Base-by-base conservation (phyloP, 2,113 vertebrate species). In the Lophochroa leadbeateri region DNA sequence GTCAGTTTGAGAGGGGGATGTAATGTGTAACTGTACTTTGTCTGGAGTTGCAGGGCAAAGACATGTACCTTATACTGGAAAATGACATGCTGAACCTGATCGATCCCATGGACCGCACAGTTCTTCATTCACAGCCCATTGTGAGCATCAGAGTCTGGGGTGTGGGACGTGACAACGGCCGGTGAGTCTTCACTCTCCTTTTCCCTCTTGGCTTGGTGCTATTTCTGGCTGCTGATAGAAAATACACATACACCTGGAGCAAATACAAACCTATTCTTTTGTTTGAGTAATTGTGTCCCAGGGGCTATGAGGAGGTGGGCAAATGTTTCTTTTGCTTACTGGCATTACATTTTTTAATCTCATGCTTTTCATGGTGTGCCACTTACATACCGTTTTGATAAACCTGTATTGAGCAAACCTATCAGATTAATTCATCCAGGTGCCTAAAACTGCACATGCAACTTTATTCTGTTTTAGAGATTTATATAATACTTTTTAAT, bases 71-170 rank as follows among this genome's bases (percentile, higher is more conserved):
- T 71, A 98, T 99, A 68, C 98, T 99, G 96, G 99, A 99, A 95
- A 99, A 99, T 10, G 98, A 99, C 94, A 99, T 97, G 97, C 98
- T 99, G 92, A 99, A 99, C 96, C 98, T 99, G 92, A 98, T 99
- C 72, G 99, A 99, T 97, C 99, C 99, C 33, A 98, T 99, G 96
- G 99, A 99, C 96, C 99, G 94, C 95, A 98, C 98, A 8, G 98
- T 99, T 88, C 99, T 99, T 52, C 99, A 99, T 94, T 98, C 99
- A 0, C 99, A 99, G 97, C 99, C 99, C 97, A 99, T 99, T 61
- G 99, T 98, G 95, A 99, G 99, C 98, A 99, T 99, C 96, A 98
- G 99, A 12, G 99, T 99, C 41, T 99, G 99, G 99, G 99, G 99
- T 1, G 99, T 99, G 50, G 99, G 99, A 13, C 98, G 99, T 8